phyloP scores from a whole-genome alignment of 2,797 vertebrate species.

The Thalassophryne amazonica region DNA sequence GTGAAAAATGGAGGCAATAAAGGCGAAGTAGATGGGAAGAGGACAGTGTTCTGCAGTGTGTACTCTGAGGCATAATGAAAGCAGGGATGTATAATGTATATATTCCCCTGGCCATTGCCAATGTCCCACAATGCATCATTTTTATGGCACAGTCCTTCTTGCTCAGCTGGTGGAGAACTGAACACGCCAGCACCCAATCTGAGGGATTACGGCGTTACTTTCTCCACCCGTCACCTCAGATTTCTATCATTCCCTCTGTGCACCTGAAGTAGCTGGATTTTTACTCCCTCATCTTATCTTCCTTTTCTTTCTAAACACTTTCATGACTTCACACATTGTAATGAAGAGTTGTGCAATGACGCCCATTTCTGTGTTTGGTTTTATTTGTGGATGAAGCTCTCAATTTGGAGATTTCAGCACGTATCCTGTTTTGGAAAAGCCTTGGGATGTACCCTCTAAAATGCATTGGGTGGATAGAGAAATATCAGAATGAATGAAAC shows the following conservation, averaged over 20 bases:
- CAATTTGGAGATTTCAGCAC: no score
- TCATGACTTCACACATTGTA: no score
- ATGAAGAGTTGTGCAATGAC: no score
- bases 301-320: not conserved
- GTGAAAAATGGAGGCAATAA: slow-evolving; percentile 69
- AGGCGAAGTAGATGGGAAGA: slow-evolving; percentile 49
- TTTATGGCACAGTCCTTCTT: slow-evolving; percentile 65
- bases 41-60: slow-evolving; percentile 30
- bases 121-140: slow-evolving; percentile 60
- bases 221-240: slow-evolving; percentile 7
- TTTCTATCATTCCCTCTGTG: slow-evolving; percentile 6
- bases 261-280: not conserved
- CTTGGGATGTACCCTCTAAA: no score
- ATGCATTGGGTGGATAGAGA: no score
- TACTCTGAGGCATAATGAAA: slow-evolving; percentile 46
- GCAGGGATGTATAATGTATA: slow-evolving; percentile 50
- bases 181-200: not conserved
- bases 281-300: slow-evolving; percentile 13
- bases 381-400: no score
- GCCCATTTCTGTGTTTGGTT: no score
- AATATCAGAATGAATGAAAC: no score
- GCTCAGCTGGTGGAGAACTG: slow-evolving; percentile 16
- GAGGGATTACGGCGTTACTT: slow-evolving; percentile 21
- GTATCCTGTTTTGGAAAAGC: no score
- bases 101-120: slow-evolving; percentile 38